Conservation (phyloP, 2,888 invertebrate species). For the Sphecodes monilicornis region DNA sequence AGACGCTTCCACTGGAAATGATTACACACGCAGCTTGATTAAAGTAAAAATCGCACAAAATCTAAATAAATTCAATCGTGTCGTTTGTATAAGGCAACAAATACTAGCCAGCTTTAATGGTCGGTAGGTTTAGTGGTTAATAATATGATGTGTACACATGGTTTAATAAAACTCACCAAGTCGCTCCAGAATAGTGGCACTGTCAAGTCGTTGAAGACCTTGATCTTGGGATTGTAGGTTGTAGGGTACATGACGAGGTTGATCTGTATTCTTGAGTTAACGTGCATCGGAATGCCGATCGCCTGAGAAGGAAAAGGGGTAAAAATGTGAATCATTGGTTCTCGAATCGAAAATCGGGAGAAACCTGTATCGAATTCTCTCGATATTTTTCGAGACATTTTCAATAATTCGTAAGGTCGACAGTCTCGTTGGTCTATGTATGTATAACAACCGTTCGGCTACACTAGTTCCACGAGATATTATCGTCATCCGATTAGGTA, state of each 20-base stretch:
- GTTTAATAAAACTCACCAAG: conserved; percentile 85
- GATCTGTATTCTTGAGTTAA: conserved; percentile 89
- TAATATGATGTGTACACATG: not conserved
- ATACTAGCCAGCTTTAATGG: too few relatives aligned
- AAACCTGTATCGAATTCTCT: not conserved
- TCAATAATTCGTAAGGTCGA: not conserved
- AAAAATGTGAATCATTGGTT: not conserved
- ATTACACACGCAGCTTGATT: too few relatives aligned
- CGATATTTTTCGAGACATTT: not conserved
- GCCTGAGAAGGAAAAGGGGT: conserved; percentile 82
- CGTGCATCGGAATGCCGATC: conserved; percentile 88
- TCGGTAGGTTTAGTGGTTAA: too few relatives aligned
- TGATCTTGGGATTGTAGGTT: conserved; percentile 87
- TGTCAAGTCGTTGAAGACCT: conserved; percentile 87
- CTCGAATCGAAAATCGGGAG: not conserved
- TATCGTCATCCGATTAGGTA: conserved; percentile 39
- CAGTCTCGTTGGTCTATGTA: not conserved
- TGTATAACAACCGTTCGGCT: not conserved
- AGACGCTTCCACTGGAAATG: too few relatives aligned
- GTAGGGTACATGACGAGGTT: conserved; percentile 89
- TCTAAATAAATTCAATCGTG: too few relatives aligned
- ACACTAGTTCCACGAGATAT: conserved; percentile 23
- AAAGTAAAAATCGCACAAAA: too few relatives aligned
- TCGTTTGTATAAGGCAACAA: too few relatives aligned
- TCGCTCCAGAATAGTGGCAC: conserved; percentile 91